Conservation (phyloP, 2,888 invertebrate genomes). For the Lepidochitona cinerea region DNA sequence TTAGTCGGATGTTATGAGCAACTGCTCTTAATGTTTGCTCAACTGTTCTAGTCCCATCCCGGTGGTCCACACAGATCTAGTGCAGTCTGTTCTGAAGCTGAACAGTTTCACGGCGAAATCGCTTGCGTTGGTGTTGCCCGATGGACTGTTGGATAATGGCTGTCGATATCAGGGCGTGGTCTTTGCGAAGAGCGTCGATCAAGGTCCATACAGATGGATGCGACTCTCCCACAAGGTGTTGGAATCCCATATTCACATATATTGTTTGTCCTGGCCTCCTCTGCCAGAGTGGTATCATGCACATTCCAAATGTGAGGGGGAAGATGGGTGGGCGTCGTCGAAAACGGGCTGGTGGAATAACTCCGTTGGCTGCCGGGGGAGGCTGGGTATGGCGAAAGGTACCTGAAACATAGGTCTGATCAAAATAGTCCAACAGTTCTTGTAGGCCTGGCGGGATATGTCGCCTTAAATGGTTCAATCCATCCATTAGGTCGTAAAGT, state of each 20-base stretch:
- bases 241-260: neutral
- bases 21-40: too few relatives aligned
- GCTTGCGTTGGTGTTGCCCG: too few relatives aligned
- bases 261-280: neutral
- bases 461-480: neutral
- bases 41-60: too few relatives aligned
- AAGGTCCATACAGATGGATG: too few relatives aligned
- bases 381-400: neutral
- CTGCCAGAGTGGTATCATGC: neutral
- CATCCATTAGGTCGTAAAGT: neutral
- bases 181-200: too few relatives aligned
- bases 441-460: neutral
- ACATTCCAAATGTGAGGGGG: neutral
- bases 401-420: neutral
- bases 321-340: neutral
- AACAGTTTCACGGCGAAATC: too few relatives aligned
- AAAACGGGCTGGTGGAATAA: neutral
- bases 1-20: too few relatives aligned
- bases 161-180: too few relatives aligned
- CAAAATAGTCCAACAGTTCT: neutral
- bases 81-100: too few relatives aligned
- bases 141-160: too few relatives aligned
- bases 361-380: neutral
- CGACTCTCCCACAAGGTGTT: too few relatives aligned
- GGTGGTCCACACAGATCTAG: too few relatives aligned